Base-by-base conservation (phyloP, 2,888 invertebrate genomes). In the Dusona sp. region DNA sequence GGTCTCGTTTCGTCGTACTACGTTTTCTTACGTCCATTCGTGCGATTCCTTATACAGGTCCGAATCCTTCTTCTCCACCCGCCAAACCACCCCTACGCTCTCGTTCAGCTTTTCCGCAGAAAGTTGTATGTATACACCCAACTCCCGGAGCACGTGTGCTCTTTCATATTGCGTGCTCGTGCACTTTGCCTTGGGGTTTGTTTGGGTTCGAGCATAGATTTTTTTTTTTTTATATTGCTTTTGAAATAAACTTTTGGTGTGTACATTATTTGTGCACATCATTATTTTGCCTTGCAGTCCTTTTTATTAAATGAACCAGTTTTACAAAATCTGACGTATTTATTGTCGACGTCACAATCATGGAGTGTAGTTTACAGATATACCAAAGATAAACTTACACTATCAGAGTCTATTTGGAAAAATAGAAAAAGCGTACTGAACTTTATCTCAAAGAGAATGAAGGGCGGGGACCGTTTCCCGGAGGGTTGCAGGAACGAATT, bases 21-120 rank as follows among this genome's bases (percentile, higher is more conserved):
- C 80, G 80, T 80, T 79, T 83, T 80, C 87, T 84, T 88, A 85
- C 85, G 85, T 87, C 89, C 89, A 85, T 88, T 88, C 88, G 88
- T 89, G 83, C 83, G 88, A 88, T 87, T 87, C 86, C 86, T 87
- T 81, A 33, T 48, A 54, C 74, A 33, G 73, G 86, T 90, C 88
- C 90, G 90, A 90, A 89, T 88, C 88, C 87, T 87, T 88, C 87
- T 84, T 87, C 13, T 22, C 68, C 16, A 36, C 38, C 57, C 77
- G 70, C 25, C 48, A 64, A 65, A 73, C 78, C 70, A 42, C 70
- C 22, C 67, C 38, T 67, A 64, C 57, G 67, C 79, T 83, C 79
- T 83, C 83, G 67, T 78, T 78, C 78, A 54, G 51, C 67, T 78
- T 78, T 78, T 38, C 36, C 54, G 38, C 38, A 78, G 9, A 67